Conservation (phyloP, 2,113 vertebrate species). For the Eretmochelys imbricata region DNA sequence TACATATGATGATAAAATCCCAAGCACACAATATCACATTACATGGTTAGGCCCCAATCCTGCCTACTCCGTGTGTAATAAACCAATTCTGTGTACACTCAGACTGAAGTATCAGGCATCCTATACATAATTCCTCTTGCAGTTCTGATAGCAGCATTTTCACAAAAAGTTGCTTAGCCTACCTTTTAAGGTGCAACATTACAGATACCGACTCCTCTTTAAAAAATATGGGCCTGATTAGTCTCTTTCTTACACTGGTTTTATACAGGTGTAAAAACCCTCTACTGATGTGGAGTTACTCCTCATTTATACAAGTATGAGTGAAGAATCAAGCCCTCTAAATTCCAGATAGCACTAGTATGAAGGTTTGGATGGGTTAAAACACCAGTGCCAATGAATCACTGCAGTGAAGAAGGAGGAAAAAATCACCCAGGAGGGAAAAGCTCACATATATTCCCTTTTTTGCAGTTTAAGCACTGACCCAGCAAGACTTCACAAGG, state of each 20-base stretch:
- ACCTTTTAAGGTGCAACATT: not conserved
- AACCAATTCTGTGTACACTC: not conserved
- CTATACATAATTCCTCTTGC: not conserved
- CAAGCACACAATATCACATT: not conserved
- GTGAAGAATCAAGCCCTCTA: not conserved
- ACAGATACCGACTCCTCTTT: not conserved
- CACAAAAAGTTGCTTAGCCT: not conserved
- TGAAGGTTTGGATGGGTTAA: not conserved
- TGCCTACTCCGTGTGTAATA: not conserved
- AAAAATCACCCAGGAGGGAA: not conserved
- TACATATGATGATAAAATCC: fast-evolving
- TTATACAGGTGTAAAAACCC: not conserved
- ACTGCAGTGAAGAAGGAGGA: not conserved
- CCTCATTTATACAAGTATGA: not conserved
- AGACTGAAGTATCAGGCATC: not conserved
- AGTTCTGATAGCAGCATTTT: no score
- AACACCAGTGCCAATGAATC: fast-evolving
- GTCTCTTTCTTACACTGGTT: not conserved
- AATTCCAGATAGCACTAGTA: not conserved
- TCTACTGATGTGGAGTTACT: not conserved
- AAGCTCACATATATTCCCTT: not conserved
- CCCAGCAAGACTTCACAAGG: constrained; percentile 12
- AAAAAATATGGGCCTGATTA: not conserved
- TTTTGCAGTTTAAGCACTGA: not conserved
- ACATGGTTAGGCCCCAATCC: not conserved